Conservation (phyloP, 30 jellyfish, hydroid and myxozoan genomes). For the Aurelia sp. region DNA sequence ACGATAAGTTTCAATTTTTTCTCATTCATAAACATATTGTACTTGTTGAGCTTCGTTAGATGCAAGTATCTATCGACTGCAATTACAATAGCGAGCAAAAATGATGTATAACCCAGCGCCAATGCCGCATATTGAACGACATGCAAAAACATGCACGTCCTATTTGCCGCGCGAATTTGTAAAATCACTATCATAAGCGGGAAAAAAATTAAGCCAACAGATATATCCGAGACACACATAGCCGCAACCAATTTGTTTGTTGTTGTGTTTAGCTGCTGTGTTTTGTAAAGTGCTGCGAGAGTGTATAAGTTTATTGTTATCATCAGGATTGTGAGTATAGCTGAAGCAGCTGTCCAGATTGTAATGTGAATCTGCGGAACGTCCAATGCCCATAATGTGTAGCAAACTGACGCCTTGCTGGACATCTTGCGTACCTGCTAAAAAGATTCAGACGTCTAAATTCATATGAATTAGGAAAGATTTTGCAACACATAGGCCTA, state of each 20-base stretch:
- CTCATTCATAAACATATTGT: slow-evolving; percentile 38
- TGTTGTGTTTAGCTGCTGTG: slow-evolving; percentile 17
- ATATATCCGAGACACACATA: slow-evolving; percentile 32
- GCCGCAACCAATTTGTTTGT: slow-evolving; percentile 16
- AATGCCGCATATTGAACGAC: slow-evolving; percentile 2
- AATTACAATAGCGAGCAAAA: neutral
- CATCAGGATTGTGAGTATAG: slow-evolving; percentile 14
- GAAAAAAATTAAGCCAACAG: slow-evolving; percentile 8
- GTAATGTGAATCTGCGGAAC: slow-evolving; percentile 1
- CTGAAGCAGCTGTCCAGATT: neutral
- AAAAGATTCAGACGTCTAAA: too few relatives aligned
- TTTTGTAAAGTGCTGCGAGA: slow-evolving; percentile 24
- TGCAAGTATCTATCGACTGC: slow-evolving; percentile 43
- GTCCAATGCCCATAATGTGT: slow-evolving; percentile 13
- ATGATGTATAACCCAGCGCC: slow-evolving; percentile 39
- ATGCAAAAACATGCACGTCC: neutral
- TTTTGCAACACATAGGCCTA: too few relatives aligned
- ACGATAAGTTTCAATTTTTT: neutral
- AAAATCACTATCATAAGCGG: slow-evolving; percentile 20
- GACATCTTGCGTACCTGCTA: too few relatives aligned
- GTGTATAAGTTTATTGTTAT: neutral
- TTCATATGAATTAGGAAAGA: too few relatives aligned
- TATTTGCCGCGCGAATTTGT: neutral
- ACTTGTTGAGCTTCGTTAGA: slow-evolving; percentile 25
- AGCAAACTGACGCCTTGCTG: slow-evolving; percentile 3